Conservation (phyloP, 2,113 vertebrate species). For the Cephalophus harveyi region DNA sequence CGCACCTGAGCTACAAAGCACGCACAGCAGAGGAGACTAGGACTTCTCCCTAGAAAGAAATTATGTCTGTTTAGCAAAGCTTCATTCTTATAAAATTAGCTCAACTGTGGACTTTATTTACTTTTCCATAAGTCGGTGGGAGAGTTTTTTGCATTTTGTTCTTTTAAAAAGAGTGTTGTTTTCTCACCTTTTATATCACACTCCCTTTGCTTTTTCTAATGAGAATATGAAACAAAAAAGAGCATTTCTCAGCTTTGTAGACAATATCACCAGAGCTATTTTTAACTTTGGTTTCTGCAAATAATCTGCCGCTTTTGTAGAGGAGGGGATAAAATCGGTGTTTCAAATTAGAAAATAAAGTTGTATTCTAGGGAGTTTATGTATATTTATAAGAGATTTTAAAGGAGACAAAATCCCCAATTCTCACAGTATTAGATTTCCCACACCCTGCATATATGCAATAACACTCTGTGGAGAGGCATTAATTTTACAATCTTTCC, state of each 20-base stretch:
- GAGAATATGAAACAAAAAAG: constrained; percentile 36
- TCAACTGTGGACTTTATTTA: neutral
- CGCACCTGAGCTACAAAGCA: neutral
- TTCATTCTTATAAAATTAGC: neutral
- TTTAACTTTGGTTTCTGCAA: constrained; percentile 24
- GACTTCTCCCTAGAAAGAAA: neutral
- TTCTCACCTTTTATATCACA: constrained; percentile 15
- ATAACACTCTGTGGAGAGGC: neutral
- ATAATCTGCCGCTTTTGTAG: neutral
- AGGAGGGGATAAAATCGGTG: neutral
- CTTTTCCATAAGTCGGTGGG: neutral
- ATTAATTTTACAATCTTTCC: neutral
- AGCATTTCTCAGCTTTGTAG: constrained; percentile 19
- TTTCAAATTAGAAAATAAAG: neutral
- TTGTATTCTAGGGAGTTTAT: neutral
- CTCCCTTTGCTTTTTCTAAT: neutral
- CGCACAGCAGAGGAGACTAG: neutral
- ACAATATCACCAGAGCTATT: constrained; percentile 10
- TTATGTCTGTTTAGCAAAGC: neutral
- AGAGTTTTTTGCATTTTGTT: neutral
- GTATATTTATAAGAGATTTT: neutral
- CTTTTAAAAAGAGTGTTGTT: neutral
- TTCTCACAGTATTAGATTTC: neutral
- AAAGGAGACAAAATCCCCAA: neutral
- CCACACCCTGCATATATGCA: neutral